Conservation (phyloP, 2,797 vertebrate genomes). For the Monodelphis domestica region DNA sequence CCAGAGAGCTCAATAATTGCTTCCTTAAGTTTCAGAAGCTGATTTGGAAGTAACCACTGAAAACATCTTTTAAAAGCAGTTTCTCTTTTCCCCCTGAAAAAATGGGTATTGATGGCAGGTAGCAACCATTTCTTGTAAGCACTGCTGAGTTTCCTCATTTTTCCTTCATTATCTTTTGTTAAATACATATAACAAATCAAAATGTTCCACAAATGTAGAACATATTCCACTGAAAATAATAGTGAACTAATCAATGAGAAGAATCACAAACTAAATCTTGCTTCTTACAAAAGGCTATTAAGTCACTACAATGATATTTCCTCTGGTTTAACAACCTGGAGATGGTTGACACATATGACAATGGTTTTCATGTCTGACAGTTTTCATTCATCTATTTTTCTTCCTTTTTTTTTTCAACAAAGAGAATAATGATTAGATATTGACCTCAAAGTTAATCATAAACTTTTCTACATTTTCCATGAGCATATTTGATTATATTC, state of each 20-base stretch:
- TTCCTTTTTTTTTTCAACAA: not conserved
- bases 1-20: not conserved
- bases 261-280: slow-evolving; percentile 61
- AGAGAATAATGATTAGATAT: not conserved
- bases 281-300: slow-evolving; percentile 65
- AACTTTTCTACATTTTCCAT: not conserved
- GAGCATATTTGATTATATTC: not conserved
- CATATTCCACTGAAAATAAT: slow-evolving; percentile 46
- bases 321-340: slow-evolving; percentile 54
- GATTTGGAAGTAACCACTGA: not conserved
- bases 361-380: not conserved
- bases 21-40: not conserved
- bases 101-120: not conserved
- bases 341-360: slow-evolving; percentile 56
- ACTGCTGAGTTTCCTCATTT: not conserved
- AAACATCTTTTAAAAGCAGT: not conserved
- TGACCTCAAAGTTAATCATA: not conserved
- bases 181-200: slow-evolving; percentile 53
- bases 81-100: not conserved
- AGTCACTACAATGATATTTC: slow-evolving; percentile 55
- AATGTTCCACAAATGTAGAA: slow-evolving; percentile 53
- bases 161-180: not conserved
- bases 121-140: not conserved
- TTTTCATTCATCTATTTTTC: slow-evolving; percentile 34
- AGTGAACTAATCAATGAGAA: slow-evolving; percentile 56